Base-by-base conservation (phyloP, 2,113 vertebrate species). In the Epinephelus fuscoguttatus region DNA sequence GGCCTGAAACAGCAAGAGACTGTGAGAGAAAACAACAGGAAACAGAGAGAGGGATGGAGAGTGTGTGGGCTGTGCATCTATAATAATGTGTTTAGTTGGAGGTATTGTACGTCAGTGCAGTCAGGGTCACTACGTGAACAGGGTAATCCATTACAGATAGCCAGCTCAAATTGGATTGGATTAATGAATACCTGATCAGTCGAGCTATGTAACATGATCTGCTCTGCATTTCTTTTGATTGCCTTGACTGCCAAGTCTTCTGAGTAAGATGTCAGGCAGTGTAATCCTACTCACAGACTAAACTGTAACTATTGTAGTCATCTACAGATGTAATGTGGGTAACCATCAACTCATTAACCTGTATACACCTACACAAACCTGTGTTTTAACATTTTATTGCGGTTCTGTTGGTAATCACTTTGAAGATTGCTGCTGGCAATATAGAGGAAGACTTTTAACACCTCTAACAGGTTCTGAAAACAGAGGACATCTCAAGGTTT, bases 11-110 rank as follows among this genome's bases (percentile, higher is more conserved):
- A 76, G 66, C 52, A 19, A 45, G 49, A 53, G 71, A 63, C 17
- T 19, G 45, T 11, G 15, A 80, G 64, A 49, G 63, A 81, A 67
- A 70, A 84, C 53, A 78, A 79, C 5, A 64, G 70, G 81, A 87
- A 85, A 69, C 49, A 5, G 64, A 81, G 64, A 64, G 57, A 66
- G 67, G 37, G 40, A 27, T 59, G 60, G 40, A 76, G 61, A 47
- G 57, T 78, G 80, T 88, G 82, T 80, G 73, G 47, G 82, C 76
- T 83, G 80, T 81, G 84, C 47, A 70, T 81, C 47, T 82, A 13
- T 81, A 60, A 76, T 84, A 49, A 66, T 42, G 42, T 42, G 67
- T 57, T 55, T 70, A 70, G 47, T 75, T 81, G 9, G n/a, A 52
- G 53, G 23, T 71, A 21, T 40, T 74, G 60, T 63, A 53, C 11